Base-by-base conservation (phyloP, 2,797 vertebrate genomes). In the Notamacropus eugenii region DNA sequence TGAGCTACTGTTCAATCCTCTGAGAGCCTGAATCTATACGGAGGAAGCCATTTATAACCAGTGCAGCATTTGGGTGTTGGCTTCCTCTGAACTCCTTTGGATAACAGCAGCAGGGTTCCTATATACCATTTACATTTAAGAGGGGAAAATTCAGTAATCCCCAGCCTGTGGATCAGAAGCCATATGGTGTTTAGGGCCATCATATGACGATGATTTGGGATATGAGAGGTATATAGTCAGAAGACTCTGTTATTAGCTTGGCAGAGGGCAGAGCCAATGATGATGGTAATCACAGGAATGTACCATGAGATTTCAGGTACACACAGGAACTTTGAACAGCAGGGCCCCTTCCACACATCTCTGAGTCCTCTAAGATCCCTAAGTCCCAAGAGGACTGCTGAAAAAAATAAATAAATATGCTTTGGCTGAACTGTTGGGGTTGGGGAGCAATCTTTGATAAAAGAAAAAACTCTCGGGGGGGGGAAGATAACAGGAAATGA, bases 1-100 rank as follows among this genome's bases (percentile, higher is more conserved):
- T 95, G 12, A 90, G 91, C 52, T 54, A 10, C 97, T 95, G 56
- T 87, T 40, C 74, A 8, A 34, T 91, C 82, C 94, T 96, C 93
- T 19, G 11, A 54, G 0, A 74, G 54, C 56, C 74, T 93, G 87
- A 34, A 8, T 93, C 55, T 56, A 55, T 67, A 46, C 4, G 27
- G 55, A 54, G 82, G 92, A 90, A 94, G 92, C 31, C 22, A 16
- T 92, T 91, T 96, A 94, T 9, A 13, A 90, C 50, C 4, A 31
- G 3, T 50, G 24, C 54, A 46, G 31, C 55, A 34, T 62, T 87
- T 54, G 62, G 82, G 91, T 56, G 34, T 54, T 46, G 87, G 55
- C 40, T 92, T 14, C 74, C 27, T 57, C 58, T 22, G 92, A 90
- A 93, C 9, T 87, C 40, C 74, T 87, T 46, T 22, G 27, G 91